Conservation (phyloP, 2,113 vertebrate species). For the Ploceus nigricollis region DNA sequence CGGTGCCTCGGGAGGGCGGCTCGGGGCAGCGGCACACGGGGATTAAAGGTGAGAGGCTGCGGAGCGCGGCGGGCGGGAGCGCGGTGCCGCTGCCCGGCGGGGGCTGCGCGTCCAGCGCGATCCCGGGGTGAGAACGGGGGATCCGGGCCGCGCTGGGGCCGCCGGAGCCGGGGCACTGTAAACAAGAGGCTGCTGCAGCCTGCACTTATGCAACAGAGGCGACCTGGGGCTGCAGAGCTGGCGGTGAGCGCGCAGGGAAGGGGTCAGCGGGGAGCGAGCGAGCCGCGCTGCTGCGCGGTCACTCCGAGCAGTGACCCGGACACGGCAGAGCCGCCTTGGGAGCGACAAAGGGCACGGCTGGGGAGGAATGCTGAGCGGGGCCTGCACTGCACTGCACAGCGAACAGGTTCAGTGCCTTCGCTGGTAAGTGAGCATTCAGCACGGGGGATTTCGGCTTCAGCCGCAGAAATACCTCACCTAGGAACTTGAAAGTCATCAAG, state of each 20-base stretch:
- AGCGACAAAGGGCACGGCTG: not conserved
- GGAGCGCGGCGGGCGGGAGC: not conserved
- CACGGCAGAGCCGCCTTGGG: fast-evolving
- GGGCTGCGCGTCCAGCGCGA: too few species aligned
- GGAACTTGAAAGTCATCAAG: fast-evolving
- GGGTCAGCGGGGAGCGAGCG: fast-evolving
- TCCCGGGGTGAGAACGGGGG: fast-evolving
- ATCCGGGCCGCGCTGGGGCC: not conserved
- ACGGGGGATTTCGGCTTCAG: fast-evolving
- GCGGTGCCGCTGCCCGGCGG: not conserved
- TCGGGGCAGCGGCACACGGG: not conserved
- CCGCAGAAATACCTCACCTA: not conserved
- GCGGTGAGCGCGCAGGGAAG: too few species aligned
- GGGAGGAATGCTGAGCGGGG: not conserved
- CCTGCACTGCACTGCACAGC: not conserved
- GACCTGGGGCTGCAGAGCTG: not conserved
- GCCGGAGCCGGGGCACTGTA: not conserved
- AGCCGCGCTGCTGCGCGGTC: not conserved
- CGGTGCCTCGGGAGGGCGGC: not conserved
- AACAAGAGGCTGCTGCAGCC: not conserved
- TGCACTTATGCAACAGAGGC: not conserved
- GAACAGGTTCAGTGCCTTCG: not conserved
- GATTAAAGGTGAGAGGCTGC: conserved; percentile 33
- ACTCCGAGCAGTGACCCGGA: fast-evolving
- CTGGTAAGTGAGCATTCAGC: not conserved